Base-by-base conservation (phyloP, 2,888 invertebrate species). In the Pecten maximus region DNA sequence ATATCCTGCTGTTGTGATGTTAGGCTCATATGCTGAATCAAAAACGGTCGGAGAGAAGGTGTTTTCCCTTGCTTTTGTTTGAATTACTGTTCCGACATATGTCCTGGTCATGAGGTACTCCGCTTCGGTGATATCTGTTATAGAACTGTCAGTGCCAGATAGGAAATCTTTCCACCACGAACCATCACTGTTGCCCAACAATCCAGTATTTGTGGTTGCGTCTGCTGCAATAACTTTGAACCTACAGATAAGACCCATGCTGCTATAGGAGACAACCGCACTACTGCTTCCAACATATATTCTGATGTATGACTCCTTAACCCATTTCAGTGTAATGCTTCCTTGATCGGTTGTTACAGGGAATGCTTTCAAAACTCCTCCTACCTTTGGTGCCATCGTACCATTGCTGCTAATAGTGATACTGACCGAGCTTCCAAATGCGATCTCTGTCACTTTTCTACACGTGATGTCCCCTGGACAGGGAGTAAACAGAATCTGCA, bases 401-500 rank as follows among this genome's bases (percentile, higher is more conserved):
- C 89, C 87, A 35, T 87, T 90, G 35, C 86, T 40, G 40, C n/a
- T n/a, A n/a, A 92, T 90, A 54, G 92, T 90, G 86, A 93, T 89
- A 87, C 89, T 90, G 40, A 94, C 87, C 44, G 88, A 88, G 88
- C 90, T 40, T 40, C 88, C 28, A 15, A 95, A 12, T 0, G 94
- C 91, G 28, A 94, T 74, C 87, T 93, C 92, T 40, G 89, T 91
- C 54, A 94, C 86, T 48, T 92, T 89, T 40, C 94, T 92, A 88
- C 95, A 95, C 8, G 48, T 89, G 15, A 91, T 91, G 39, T 91
- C 74, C 40, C 92, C 91, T 10, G 86, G 90, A 89, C 95, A 95
- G 2, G 95, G 94, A 50, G 92, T 40, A 89, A 92, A 95, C 23
- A 94, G 90, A 19, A 88, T 94, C 88, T 94, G 93, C 12, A 94